A percentile compares a stretch with the other conserved stretches of the same genome.
Conservation (phyloP, 2,113 vertebrate genomes). For the Dipodomys spectabilis region DNA sequence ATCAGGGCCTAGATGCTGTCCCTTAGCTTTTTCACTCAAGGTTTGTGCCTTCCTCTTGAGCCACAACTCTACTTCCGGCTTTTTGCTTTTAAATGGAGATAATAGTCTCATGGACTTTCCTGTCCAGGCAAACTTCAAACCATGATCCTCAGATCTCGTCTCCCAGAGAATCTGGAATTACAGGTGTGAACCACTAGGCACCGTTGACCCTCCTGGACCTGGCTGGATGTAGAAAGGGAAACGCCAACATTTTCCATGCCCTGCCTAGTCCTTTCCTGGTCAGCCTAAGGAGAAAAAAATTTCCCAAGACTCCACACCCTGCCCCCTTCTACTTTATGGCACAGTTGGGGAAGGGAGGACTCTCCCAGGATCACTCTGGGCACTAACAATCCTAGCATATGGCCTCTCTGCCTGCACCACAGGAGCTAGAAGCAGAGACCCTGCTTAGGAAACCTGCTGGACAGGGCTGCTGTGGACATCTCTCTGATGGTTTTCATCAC, state of each 20-base stretch:
- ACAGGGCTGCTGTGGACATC: slow-evolving; percentile 3
- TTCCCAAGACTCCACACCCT: background rate
- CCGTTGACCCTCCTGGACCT: background rate
- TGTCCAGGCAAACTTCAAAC: too few species aligned
- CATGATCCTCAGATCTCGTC: too few species aligned
- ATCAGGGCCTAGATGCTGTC: too few species aligned
- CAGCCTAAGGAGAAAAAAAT: background rate
- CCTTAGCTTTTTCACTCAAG: too few species aligned
- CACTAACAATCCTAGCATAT: slow-evolving; percentile 74
- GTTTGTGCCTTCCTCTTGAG: too few species aligned
- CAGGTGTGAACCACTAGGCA: too few species aligned
- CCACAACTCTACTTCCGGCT: too few species aligned
- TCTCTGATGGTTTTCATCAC: slow-evolving; percentile 71
- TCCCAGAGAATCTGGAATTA: too few species aligned
- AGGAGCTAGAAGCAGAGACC: slow-evolving; percentile 59
- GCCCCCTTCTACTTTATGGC: background rate
- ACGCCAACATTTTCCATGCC: background rate
- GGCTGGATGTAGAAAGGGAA: background rate
- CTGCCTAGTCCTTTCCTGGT: background rate
- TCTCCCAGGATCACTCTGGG: slow-evolving; percentile 57
- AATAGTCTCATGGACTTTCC: too few species aligned
- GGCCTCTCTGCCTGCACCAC: slow-evolving; percentile 70
- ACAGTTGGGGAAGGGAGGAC: slow-evolving; percentile 32
- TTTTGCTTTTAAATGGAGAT: too few species aligned
- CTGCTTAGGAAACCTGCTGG: slow-evolving; percentile 70